These are phyloP conservation scores for Antheraea assamensis DNA, from an alignment of 2,888 invertebrate species.

Conservation along the genomic window DNA sequence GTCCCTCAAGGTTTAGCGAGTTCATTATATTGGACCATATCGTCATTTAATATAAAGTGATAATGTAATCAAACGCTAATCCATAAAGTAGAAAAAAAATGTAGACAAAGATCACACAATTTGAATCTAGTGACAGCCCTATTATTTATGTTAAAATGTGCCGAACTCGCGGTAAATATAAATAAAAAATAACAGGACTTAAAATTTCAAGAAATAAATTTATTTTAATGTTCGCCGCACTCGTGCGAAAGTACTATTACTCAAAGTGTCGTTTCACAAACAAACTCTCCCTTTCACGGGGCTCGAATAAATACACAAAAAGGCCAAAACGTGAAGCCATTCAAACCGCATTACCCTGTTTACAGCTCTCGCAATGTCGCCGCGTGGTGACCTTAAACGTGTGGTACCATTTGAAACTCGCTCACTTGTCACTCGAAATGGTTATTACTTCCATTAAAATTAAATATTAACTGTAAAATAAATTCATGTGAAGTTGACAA, in stretches of 20 bases:
- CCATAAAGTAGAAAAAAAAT: no score
- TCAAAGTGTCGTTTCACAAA: neutral
- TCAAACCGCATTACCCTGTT: conserved; percentile 1
- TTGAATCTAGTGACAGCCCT: neutral
- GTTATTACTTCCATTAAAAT: neutral
- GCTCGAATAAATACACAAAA: neutral
- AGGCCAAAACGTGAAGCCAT: neutral
- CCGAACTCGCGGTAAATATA: neutral
- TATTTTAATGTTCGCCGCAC: neutral
- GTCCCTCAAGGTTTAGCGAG: no score
- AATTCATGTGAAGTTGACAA: neutral
- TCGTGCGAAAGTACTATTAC: neutral
- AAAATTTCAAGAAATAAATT: neutral
- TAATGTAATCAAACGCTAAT: no score
- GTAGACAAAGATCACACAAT: neutral
- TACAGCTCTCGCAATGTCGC: conserved; percentile 8
- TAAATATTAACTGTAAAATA: neutral
- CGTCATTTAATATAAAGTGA: no score
- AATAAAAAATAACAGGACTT: conserved; percentile 1
- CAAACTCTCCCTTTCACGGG: neutral
- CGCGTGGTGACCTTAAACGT: neutral
- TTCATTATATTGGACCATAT: no score
- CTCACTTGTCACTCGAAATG: neutral
- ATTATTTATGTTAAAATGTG: neutral
- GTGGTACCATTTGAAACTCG: neutral